These are phyloP conservation scores for Trichogramma pretiosum DNA, from an alignment of 1,140 invertebrate genomes.

Conservation along the genomic window DNA sequence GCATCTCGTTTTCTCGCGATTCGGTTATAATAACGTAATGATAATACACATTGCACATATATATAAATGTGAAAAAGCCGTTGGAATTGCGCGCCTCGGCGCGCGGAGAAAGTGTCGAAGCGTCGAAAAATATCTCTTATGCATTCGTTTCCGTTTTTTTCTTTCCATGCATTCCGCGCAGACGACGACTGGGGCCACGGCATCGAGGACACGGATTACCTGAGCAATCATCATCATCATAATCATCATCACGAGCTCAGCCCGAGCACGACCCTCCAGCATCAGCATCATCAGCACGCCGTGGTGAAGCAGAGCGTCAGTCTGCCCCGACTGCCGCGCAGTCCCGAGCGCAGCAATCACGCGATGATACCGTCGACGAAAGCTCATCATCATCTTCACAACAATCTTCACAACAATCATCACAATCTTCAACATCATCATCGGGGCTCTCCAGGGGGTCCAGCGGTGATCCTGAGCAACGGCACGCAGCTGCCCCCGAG, in stretches of 20 bases:
- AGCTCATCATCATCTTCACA: neutral
- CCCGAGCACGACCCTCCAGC: too few relatives aligned
- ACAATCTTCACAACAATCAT: slow-evolving; percentile 22
- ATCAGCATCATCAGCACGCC: too few relatives aligned
- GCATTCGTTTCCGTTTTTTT: neutral
- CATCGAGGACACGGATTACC: slow-evolving; percentile 34
- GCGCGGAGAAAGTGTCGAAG: neutral
- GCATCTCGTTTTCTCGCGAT: too few relatives aligned
- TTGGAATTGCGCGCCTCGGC: too few relatives aligned
- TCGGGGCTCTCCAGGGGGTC: too few relatives aligned
- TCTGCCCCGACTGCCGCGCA: slow-evolving; percentile 35
- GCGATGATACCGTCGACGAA: slow-evolving; percentile 25
- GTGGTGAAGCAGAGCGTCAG: slow-evolving; percentile 34
- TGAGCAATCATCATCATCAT: too few relatives aligned
- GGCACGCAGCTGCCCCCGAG: neutral
- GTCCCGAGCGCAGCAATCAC: slow-evolving; percentile 32
- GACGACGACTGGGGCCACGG: slow-evolving; percentile 41
- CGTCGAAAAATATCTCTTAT: slow-evolving; percentile 4
- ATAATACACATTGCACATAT: too few relatives aligned
- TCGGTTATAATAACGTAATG: too few relatives aligned
- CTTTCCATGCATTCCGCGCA: too few relatives aligned
- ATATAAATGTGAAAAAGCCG: too few relatives aligned
- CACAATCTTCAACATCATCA: slow-evolving; percentile 7
- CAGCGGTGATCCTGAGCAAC: slow-evolving; percentile 1
- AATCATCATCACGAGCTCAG: too few relatives aligned